Evolutionary conservation across 2,888 invertebrate species (phyloP), one percentile per base, ranked within the genome.

Genomic region (Helicoverpa assulta): DNA sequence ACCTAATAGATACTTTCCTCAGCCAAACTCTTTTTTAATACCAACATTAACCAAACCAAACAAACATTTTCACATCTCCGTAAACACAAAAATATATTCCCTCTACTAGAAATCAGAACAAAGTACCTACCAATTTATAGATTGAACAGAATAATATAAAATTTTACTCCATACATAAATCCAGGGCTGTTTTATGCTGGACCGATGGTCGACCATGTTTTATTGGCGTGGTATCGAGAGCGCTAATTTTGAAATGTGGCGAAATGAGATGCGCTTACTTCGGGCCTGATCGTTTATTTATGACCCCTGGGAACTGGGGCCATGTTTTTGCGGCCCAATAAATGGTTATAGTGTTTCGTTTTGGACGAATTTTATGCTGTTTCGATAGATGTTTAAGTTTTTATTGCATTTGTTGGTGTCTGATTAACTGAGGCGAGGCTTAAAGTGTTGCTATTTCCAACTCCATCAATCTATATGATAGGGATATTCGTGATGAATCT

Each of bases 171-270:
- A 77, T 81, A 82, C 86, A 88, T 88, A 88, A 89, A 89, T 89
- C 86, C 80, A 71, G 82, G 65, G 80, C 76, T 75, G 82, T 83
- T 89, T 88, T 88, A 89, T 77, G 83, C 70, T 66, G 78, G 74
- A 67, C 59, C 81, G 73, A 76, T 85, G 82, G 82, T 74, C 85
- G 75, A 79, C 74, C 79, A 78, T 84, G 83, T 84, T 87, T 90
- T 81, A 84, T 76, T 82, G 81, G 78, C 66, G 63, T 75, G 73
- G 81, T 85, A 87, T 88, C 81, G 85, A 74, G 82, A 82, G 82
- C 82, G 88, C 87, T 90, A 90, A 90, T 90, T 89, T 89, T 89
- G 87, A 88, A 90, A 89, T 89, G 90, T 88, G 87, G 88, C 82
- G 85, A 87, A 90, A 88, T 88, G 87, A 88, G 89, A 85, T 81